Conservation (phyloP, 2,797 vertebrate genomes). For the Chiroxiphia lanceolata region DNA sequence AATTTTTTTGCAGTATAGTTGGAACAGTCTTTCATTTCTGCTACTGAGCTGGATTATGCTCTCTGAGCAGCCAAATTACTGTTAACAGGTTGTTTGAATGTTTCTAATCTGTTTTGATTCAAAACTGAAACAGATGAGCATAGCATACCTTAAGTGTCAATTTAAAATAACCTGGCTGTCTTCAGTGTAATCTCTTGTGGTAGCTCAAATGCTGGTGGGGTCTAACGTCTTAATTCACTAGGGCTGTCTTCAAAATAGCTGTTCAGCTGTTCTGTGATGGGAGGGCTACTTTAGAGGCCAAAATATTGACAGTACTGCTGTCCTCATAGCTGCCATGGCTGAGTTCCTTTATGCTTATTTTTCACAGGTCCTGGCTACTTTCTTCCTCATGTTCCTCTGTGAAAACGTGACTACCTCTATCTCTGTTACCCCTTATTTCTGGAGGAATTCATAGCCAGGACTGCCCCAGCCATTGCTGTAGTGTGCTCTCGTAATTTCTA, state of each 20-base stretch:
- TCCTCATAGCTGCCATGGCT: not conserved
- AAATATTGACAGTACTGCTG: not conserved
- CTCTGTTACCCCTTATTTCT: not conserved
- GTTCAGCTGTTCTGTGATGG: not conserved
- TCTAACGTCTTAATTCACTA: not conserved
- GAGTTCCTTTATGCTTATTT: not conserved
- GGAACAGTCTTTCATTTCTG: not conserved
- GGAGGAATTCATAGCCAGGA: not conserved
- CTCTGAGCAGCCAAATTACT: not conserved
- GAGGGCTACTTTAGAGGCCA: not conserved
- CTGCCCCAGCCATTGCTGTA: not conserved
- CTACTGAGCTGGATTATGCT: not conserved
- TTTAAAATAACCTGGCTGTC: not conserved
- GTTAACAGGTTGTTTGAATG: not conserved
- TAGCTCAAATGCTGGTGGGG: not conserved
- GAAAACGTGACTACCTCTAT: not conserved
- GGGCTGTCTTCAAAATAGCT: not conserved
- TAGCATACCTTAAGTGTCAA: not conserved
- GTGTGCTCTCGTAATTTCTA: not conserved
- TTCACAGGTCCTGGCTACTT: not conserved
- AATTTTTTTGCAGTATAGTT: not conserved
- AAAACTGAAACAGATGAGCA: not conserved
- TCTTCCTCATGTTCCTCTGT: not conserved
- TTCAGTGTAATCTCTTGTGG: not conserved
- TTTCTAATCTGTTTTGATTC: not conserved